Evolutionary conservation across 2,888 invertebrate species (phyloP), one percentile per base, ranked within the genome.

Genomic region (Hypercompe scribonia): DNA sequence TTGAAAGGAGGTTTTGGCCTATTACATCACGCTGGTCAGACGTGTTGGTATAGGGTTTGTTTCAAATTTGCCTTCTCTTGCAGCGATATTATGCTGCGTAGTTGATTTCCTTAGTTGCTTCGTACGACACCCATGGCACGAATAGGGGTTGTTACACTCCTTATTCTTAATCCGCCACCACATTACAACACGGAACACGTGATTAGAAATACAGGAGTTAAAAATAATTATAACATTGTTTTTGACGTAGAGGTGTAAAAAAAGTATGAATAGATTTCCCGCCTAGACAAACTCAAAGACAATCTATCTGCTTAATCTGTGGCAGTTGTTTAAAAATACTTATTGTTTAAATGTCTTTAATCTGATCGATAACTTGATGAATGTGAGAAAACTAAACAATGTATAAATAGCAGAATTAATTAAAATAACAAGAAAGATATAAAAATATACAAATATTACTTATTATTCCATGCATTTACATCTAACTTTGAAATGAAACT

Each of bases 401-500:
- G 50, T 24, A 50, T 54, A 10, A 54, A 54, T 0, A 10, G 11
- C 11, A 54, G 10, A 54, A 54, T 54, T 54, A 24, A 54, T 54
- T 24, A n/a, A 54, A 50, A 54, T 39, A 54, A 54, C 50, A 54
- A 24, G 50, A 54, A 50, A 50, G 24, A 50, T 3, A 46, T n/a
- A 3, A 24, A 8, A 50, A 8, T 3, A 50, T 50, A 50, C 8
- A 1, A 50, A 24, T 2, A 24, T 24, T 50, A 50, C 24, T 54
- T 54, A 54, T n/a, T 54, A 54, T 54, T 54, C 50, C n/a, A 54
- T 54, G 50, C 50, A 54, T 54, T n/a, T 54, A n/a, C 50, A 58
- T 28, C 15, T 13, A 58, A 58, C 13, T 13, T 58, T 28, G 58
- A 58, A 58, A 58, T 58, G 4, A 58, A 58, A 58, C 10, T 58